A percentile compares a stretch with the other conserved stretches of the same genome.
phyloP scores from a whole-genome alignment of 2,888 invertebrate genomes.

The Hoplodrina ambigua region DNA sequence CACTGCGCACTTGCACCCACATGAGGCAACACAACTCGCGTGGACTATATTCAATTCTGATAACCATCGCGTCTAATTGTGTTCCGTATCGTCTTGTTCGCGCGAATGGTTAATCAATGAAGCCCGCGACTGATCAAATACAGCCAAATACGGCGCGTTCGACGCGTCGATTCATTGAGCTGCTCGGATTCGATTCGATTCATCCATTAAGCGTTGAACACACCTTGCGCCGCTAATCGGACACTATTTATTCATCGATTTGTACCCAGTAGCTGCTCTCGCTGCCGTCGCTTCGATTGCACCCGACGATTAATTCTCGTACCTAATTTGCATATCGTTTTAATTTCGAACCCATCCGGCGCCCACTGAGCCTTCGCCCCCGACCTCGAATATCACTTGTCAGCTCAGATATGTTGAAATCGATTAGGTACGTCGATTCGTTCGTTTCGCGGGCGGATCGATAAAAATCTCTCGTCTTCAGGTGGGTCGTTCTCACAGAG shows the following conservation, averaged over 20 bases:
- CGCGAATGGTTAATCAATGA: constrained; percentile 77
- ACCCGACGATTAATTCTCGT: constrained; percentile 84
- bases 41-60: constrained; percentile 54
- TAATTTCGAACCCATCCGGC: constrained; percentile 88
- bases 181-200: constrained; percentile 78
- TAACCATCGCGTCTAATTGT: constrained; percentile 67
- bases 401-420: constrained; percentile 86
- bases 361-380: constrained; percentile 84
- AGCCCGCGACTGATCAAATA: constrained; percentile 76
- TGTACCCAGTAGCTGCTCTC: constrained; percentile 84
- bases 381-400: constrained; percentile 84
- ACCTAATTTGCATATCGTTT: constrained; percentile 88
- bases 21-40: constrained; percentile 28
- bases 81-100: constrained; percentile 68
- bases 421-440: constrained; percentile 83
- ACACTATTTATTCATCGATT: constrained; percentile 87
- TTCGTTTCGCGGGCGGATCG: constrained; percentile 78
- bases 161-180: constrained; percentile 79
- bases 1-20: constrained; percentile 36
- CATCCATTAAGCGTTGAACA: constrained; percentile 80
- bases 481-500: constrained; percentile 75
- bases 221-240: constrained; percentile 84
- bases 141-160: constrained; percentile 76
- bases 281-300: constrained; percentile 84
- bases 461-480: constrained; percentile 79